A percentile compares a stretch with the other conserved stretches of the same genome.
These are phyloP conservation scores for Drosophila auraria DNA, from an alignment of 1,140 invertebrate genomes.

Conservation along the genomic window DNA sequence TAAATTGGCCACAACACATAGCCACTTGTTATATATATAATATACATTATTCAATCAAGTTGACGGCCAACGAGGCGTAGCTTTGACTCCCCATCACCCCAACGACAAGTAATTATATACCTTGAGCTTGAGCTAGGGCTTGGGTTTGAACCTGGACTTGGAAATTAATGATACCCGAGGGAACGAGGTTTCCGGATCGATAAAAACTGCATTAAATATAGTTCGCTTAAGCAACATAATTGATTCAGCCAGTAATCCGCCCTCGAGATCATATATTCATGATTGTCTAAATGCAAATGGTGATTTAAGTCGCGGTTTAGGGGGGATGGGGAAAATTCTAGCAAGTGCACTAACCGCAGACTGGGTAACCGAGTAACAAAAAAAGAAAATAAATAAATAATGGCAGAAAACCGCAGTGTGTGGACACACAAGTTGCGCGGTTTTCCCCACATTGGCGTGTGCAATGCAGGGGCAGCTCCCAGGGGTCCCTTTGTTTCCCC, in stretches of 20 bases:
- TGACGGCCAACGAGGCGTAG: constrained; percentile 11
- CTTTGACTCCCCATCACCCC: neutral
- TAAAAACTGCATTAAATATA: constrained; percentile 35
- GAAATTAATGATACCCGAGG: constrained; percentile 19
- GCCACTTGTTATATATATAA: neutral
- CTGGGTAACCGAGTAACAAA: neutral
- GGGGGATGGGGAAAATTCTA: constrained; percentile 3
- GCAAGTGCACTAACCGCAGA: constrained; percentile 27
- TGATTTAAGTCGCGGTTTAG: constrained; percentile 26
- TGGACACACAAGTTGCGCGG: constrained; percentile 22
- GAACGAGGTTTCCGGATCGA: constrained; percentile 20
- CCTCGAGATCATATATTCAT: constrained; percentile 34
- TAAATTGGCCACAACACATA: neutral
- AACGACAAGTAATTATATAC: constrained; percentile 19
- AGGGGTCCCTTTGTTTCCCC: neutral
- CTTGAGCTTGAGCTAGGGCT: no score
- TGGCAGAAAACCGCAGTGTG: constrained; percentile 7
- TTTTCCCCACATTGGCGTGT: constrained; percentile 30
- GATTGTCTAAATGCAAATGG: constrained; percentile 30
- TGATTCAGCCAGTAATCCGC: constrained; percentile 9
- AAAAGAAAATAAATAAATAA: constrained; percentile 17
- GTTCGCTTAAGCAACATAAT: constrained; percentile 20
- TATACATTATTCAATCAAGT: constrained; percentile 5
- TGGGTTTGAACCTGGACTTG: no score
- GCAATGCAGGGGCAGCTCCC: constrained; percentile 13